Evolutionary conservation across 2,888 invertebrate genomes (phyloP).

Genomic region (Euphydryas editha): DNA sequence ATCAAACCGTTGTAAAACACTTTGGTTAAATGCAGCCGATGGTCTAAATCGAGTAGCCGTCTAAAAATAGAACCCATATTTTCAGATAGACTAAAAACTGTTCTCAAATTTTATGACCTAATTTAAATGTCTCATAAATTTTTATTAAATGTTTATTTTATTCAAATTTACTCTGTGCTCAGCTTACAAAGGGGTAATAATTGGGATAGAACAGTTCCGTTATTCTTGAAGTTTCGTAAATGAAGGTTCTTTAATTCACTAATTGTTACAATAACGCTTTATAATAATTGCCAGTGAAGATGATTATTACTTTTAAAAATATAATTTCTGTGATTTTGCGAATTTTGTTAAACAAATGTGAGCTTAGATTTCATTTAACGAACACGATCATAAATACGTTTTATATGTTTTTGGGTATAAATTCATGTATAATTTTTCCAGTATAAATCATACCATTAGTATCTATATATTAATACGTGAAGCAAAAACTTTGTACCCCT

Average conservation of each 20-base stretch:
- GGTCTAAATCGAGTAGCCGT: slow-evolving; percentile 3
- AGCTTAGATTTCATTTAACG: too few species aligned
- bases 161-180: slow-evolving; percentile 24
- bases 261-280: background rate
- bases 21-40: slow-evolving; percentile 8
- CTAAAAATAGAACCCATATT: slow-evolving; percentile 28
- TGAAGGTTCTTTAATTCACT: slow-evolving; percentile 4
- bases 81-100: slow-evolving; percentile 29
- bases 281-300: background rate
- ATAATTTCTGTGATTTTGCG: background rate
- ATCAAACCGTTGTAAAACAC: background rate
- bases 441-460: too few species aligned
- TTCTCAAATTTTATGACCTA: slow-evolving; percentile 27
- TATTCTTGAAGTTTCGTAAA: slow-evolving; percentile 3
- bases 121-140: slow-evolving; percentile 33
- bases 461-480: too few species aligned
- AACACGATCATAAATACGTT: too few species aligned
- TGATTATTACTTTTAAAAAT: background rate
- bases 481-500: too few species aligned
- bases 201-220: background rate
- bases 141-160: slow-evolving; percentile 33
- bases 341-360: too few species aligned
- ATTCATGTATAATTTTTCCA: too few species aligned
- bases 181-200: slow-evolving; percentile 26
- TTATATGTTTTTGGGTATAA: too few species aligned